Conservation (phyloP, 2,113 vertebrate genomes). For the Paramormyrops kingsleyae region DNA sequence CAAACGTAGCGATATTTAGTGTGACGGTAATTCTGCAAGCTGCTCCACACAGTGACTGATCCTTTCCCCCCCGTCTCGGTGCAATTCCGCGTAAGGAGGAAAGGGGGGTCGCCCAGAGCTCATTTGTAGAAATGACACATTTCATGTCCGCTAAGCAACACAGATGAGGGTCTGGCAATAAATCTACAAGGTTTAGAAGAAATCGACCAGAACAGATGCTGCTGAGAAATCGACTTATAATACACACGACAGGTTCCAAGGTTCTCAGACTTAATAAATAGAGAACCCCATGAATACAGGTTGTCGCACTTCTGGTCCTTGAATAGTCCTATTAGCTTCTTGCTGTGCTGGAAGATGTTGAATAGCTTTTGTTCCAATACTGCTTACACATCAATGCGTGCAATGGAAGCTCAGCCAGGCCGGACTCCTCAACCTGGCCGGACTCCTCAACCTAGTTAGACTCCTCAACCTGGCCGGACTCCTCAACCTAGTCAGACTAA, state of each 20-base stretch:
- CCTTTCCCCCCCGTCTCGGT: conserved; percentile 30
- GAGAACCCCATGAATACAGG: neutral
- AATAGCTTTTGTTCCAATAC: neutral
- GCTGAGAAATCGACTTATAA: neutral
- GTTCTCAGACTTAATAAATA: neutral
- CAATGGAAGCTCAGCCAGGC: neutral
- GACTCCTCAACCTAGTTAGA: too few relatives aligned
- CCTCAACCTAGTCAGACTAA: too few relatives aligned
- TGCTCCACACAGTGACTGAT: conserved; percentile 39
- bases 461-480: too few relatives aligned
- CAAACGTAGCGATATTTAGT: conserved; percentile 62
- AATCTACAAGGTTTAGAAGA: neutral
- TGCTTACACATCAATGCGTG: neutral
- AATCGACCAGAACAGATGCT: neutral
- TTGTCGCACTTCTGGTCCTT: neutral
- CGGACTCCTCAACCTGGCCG: too few relatives aligned
- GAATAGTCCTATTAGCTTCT: neutral
- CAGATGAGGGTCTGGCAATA: neutral
- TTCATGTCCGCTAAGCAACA: neutral
- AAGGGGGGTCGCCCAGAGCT: neutral
- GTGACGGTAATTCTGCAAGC: conserved; percentile 51
- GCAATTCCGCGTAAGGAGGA: neutral
- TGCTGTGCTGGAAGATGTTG: neutral
- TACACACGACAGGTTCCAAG: neutral
- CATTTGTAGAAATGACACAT: neutral